A percentile compares a stretch with the other conserved stretches of the same genome.
Conservation (phyloP, 2,113 vertebrate species). For the Etheostoma cragini region DNA sequence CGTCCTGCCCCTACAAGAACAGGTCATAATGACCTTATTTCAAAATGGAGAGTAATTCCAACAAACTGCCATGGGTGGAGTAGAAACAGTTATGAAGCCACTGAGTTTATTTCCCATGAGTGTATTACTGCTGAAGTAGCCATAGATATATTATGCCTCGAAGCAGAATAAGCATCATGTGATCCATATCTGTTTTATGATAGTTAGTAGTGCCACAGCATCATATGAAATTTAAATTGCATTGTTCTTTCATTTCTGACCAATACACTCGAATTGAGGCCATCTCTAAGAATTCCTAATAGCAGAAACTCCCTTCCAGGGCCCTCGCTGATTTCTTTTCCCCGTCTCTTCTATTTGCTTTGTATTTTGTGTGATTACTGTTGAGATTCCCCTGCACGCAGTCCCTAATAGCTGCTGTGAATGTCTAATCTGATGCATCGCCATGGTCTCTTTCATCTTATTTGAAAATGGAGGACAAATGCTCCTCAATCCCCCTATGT, state of each 20-base stretch:
- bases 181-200: constrained; percentile 33
- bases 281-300: constrained; percentile 42
- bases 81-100: constrained; percentile 55
- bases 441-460: constrained; percentile 34
- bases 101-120: constrained; percentile 77
- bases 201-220: constrained; percentile 11
- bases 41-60: constrained; percentile 68
- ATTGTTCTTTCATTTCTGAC: constrained; percentile 56
- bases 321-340: background rate
- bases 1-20: constrained; percentile 26
- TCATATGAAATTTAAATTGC: constrained; percentile 61
- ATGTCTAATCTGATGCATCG: constrained; percentile 48
- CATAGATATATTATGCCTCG: constrained; percentile 68
- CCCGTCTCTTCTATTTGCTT: constrained; percentile 11
- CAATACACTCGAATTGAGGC: constrained; percentile 39
- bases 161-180: constrained; percentile 55
- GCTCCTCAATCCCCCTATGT: constrained; percentile 16
- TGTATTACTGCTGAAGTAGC: constrained; percentile 65
- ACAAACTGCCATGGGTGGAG: constrained; percentile 67
- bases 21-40: constrained; percentile 55
- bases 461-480: constrained; percentile 36
- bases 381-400: constrained; percentile 12
- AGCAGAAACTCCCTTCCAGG: constrained; percentile 34
- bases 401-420: constrained; percentile 38
- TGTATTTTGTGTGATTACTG: constrained; percentile 25